Evolutionary conservation across 2,888 invertebrate species (phyloP).

Genomic region (Elmis aenea): DNA sequence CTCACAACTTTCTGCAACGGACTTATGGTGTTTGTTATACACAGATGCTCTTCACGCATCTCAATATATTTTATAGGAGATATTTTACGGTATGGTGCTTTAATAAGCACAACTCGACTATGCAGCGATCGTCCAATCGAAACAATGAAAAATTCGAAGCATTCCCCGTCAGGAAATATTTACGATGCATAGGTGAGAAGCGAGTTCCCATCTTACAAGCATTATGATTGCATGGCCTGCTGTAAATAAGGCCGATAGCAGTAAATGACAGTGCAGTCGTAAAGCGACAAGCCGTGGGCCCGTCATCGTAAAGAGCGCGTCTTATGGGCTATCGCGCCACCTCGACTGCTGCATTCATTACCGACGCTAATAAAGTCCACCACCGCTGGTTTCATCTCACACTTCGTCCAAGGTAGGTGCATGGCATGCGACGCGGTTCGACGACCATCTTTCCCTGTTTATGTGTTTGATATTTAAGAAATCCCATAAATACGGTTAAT

Average conservation of each 20-base stretch:
- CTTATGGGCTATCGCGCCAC: conserved; percentile 23
- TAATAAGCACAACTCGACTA: conserved; percentile 8
- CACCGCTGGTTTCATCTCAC: conserved; percentile 14
- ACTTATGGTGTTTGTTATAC: conserved; percentile 11
- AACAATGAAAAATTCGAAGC: conserved; percentile 13
- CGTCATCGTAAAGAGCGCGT: conserved; percentile 22
- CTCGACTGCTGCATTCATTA: conserved; percentile 20
- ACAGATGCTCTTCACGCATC: conserved; percentile 14
- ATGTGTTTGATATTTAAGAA: no score
- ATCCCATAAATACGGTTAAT: no score
- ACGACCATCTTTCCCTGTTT: no score
- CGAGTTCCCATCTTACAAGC: conserved; percentile 17
- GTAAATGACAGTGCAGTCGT: conserved; percentile 24
- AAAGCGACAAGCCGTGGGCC: conserved; percentile 17
- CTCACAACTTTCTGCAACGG: conserved; percentile 6
- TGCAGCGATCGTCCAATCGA: conserved; percentile 13
- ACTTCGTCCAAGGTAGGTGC: conserved; percentile 9
- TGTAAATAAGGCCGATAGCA: conserved; percentile 23
- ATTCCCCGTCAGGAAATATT: conserved; percentile 13
- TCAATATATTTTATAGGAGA: conserved; percentile 13
- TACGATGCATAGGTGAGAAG: conserved; percentile 17
- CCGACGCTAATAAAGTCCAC: conserved; percentile 13
- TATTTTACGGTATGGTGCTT: conserved; percentile 10
- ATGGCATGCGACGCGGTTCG: conserved; percentile 8
- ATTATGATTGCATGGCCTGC: conserved; percentile 20